Percentiles rank a stretch among this genome's conserved stretches.
phyloP scores from a whole-genome alignment of 2,113 vertebrate genomes.

The Rhipidura dahli region DNA sequence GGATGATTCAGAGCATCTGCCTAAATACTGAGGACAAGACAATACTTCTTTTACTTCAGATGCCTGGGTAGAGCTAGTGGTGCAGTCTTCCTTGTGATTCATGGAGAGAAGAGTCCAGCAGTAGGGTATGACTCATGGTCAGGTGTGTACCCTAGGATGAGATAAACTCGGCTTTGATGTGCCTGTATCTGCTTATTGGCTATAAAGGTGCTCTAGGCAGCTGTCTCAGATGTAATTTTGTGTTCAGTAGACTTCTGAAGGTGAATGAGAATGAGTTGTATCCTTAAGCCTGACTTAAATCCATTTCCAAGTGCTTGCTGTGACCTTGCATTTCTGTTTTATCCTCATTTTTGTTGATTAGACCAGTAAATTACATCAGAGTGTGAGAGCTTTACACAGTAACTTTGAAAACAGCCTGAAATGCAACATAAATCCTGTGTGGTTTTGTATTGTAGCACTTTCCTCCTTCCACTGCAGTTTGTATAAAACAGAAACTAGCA shows the following conservation, averaged over 20 bases:
- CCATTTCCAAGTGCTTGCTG: background rate
- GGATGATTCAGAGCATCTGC: background rate
- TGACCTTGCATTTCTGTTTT: background rate
- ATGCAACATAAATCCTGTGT: background rate
- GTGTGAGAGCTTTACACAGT: background rate
- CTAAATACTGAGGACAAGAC: background rate
- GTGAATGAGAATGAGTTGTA: background rate
- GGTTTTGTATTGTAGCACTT: background rate
- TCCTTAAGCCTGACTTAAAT: background rate
- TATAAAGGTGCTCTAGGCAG: background rate
- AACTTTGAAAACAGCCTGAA: background rate
- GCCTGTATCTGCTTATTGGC: background rate
- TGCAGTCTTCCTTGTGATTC: background rate
- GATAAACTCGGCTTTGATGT: background rate
- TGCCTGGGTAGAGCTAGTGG: background rate
- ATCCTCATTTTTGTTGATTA: background rate
- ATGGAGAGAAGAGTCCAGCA: background rate
- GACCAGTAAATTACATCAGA: background rate
- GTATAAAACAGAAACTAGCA: background rate
- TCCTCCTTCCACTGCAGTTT: background rate
- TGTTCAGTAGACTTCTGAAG: background rate
- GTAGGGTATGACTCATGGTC: background rate
- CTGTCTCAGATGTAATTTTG: background rate
- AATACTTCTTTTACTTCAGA: background rate
- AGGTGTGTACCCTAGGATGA: background rate